phyloP scores from a whole-genome alignment of 2,888 invertebrate species.

The Eupithecia pulchellata region DNA sequence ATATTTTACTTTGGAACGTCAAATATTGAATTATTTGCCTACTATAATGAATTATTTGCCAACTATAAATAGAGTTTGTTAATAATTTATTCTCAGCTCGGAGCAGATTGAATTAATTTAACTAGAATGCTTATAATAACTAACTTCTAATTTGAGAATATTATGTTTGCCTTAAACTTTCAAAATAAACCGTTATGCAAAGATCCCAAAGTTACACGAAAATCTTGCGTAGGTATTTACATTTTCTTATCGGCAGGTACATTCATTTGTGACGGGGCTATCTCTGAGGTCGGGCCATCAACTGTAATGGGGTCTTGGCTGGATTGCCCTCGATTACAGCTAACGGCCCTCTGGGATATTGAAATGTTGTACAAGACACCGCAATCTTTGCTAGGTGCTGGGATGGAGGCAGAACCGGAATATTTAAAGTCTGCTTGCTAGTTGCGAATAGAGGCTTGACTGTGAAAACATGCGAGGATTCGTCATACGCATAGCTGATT shows the following conservation, averaged over 20 bases:
- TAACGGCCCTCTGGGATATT: conserved; percentile 71
- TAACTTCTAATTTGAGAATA: background rate
- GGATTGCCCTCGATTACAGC: conserved; percentile 75
- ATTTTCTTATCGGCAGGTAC: conserved; percentile 66
- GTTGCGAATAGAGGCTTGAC: no score
- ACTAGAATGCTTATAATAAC: background rate
- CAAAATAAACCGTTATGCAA: conserved; percentile 15
- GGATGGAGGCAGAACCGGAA: conserved; percentile 20
- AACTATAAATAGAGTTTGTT: background rate
- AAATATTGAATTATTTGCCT: conserved; percentile 1
- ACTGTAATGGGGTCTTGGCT: conserved; percentile 74
- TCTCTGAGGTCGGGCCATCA: conserved; percentile 64
- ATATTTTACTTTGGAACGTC: conserved; percentile 26
- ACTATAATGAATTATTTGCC: background rate
- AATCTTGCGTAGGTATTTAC: conserved; percentile 52
- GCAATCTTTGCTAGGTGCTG: conserved; percentile 18
- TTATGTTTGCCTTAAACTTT: conserved; percentile 11
- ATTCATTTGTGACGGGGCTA: conserved; percentile 65
- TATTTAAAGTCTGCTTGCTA: background rate
- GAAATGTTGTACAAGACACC: conserved; percentile 55
- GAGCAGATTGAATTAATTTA: background rate
- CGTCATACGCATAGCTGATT: no score
- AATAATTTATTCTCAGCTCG: background rate
- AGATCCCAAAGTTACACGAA: conserved; percentile 32
- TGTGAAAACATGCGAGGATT: no score